Conservation (phyloP, 2,113 vertebrate genomes). For the Charadrius vociferus region DNA sequence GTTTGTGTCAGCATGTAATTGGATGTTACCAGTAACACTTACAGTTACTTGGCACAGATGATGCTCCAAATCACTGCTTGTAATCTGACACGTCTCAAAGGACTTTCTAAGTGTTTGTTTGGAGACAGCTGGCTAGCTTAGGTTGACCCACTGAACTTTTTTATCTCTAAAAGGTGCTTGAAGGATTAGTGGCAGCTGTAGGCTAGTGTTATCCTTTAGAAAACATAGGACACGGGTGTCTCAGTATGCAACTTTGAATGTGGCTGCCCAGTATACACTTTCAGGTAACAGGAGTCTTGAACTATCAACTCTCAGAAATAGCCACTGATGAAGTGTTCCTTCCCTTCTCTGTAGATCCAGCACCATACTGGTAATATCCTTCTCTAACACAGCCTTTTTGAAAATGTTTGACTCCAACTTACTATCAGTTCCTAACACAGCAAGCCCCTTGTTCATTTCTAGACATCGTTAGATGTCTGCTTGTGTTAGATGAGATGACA, state of each 20-base stretch:
- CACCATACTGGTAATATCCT: background rate
- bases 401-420: background rate
- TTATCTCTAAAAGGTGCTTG: background rate
- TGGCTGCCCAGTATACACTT: background rate
- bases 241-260: background rate
- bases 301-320: background rate
- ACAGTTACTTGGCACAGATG: background rate
- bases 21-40: background rate
- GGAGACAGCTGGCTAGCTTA: background rate
- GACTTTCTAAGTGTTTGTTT: background rate
- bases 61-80: slow-evolving; percentile 1
- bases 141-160: background rate
- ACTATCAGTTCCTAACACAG: background rate
- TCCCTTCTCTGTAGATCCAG: background rate
- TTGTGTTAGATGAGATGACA: background rate
- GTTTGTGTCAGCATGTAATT: slow-evolving; percentile 1
- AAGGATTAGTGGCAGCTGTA: background rate
- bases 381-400: background rate
- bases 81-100: slow-evolving; percentile 20
- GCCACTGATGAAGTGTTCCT: background rate
- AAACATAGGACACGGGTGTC: background rate
- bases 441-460: background rate
- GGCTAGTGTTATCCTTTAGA: background rate
- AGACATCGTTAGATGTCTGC: background rate
- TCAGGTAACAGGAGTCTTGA: background rate